These are phyloP conservation scores for Trachymyrmex septentrionalis DNA, from an alignment of 1,140 invertebrate species.

Conservation along the genomic window DNA sequence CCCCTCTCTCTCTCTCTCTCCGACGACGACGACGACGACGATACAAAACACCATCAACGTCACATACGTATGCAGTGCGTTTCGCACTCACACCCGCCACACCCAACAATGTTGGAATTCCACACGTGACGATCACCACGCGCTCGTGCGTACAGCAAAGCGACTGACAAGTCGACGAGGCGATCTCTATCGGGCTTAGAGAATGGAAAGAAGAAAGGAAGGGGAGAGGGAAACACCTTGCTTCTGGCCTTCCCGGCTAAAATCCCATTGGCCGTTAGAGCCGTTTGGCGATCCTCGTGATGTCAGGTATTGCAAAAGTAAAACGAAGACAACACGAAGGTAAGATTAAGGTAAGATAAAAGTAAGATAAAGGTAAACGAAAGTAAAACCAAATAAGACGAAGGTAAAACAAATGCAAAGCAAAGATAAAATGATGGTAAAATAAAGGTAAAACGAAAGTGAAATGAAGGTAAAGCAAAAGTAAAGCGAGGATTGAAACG, in stretches of 20 bases:
- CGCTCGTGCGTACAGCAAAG: slow-evolving; percentile 61
- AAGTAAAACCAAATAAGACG: not conserved
- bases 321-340: too few species aligned
- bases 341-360: not conserved
- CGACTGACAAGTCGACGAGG: slow-evolving; percentile 68
- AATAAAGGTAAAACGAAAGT: not conserved
- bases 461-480: not conserved
- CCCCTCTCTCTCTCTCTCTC: too few species aligned
- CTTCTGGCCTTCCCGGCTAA: slow-evolving; percentile 28
- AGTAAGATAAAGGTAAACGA: not conserved
- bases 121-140: slow-evolving; percentile 63
- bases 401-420: not conserved
- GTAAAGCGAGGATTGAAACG: not conserved
- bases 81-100: slow-evolving; percentile 31
- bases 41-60: not conserved
- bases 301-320: not conserved
- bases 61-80: not conserved
- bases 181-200: slow-evolving; percentile 64
- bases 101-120: slow-evolving; percentile 58
- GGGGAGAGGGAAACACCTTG: slow-evolving; percentile 28
- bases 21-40: not conserved
- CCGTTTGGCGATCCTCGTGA: not conserved
- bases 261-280: slow-evolving; percentile 32
- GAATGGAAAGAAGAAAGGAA: not conserved
- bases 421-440: not conserved